Evolutionary conservation across 2,888 invertebrate genomes (phyloP).

Genomic region (Dermolepida albohirtum): DNA sequence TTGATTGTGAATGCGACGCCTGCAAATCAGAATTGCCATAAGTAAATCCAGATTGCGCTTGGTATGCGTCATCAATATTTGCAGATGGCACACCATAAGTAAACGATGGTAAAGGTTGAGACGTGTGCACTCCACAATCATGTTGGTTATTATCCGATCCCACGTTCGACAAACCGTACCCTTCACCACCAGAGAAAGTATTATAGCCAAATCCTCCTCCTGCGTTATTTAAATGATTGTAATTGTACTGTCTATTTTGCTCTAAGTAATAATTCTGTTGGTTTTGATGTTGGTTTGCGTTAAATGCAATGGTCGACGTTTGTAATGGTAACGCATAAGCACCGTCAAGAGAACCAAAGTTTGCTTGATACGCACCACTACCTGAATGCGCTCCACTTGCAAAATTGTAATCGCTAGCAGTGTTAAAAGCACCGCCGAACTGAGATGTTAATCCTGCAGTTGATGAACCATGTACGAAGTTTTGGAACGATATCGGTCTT

Average conservation of each 20-base stretch:
- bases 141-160: constrained; percentile 47
- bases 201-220: constrained; percentile 26
- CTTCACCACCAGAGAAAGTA: constrained; percentile 13
- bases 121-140: constrained; percentile 59
- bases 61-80: constrained; percentile 66
- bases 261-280: constrained; percentile 25
- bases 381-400: constrained; percentile 60
- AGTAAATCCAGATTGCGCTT: constrained; percentile 56
- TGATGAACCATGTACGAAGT: constrained; percentile 55
- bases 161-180: constrained; percentile 41
- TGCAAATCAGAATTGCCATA: constrained; percentile 61
- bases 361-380: constrained; percentile 68
- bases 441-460: constrained; percentile 50
- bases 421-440: constrained; percentile 46
- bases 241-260: constrained; percentile 5
- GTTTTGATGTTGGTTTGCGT: constrained; percentile 30
- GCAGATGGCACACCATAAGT: constrained; percentile 66
- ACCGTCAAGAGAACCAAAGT: constrained; percentile 67
- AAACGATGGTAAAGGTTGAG: constrained; percentile 57
- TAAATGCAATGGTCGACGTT: constrained; percentile 34
- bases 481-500: constrained; percentile 68
- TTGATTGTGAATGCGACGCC: constrained; percentile 59
- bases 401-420: constrained; percentile 44
- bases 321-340: constrained; percentile 65
- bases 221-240: constrained; percentile 10